Evolutionary conservation across 2,888 invertebrate genomes (phyloP).

Genomic region (Acanthosoma haemorrhoidale): DNA sequence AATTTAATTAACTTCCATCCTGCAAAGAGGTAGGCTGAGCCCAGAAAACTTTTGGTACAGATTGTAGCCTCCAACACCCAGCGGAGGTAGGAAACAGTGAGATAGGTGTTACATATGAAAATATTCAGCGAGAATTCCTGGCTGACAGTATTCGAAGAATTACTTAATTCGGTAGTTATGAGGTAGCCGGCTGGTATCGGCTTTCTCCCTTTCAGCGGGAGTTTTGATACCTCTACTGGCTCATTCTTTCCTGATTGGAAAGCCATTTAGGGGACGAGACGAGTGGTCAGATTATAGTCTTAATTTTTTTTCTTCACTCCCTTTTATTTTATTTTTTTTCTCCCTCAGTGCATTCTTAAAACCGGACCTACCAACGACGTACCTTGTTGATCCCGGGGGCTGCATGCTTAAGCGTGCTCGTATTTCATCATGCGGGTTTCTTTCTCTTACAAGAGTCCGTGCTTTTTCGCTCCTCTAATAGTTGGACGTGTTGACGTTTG

Average conservation of each 20-base stretch:
- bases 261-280: not conserved
- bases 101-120: too few relatives aligned
- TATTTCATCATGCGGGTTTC: not conserved
- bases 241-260: not conserved
- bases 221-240: conserved; percentile 1
- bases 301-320: too few relatives aligned
- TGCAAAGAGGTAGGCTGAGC: too few relatives aligned
- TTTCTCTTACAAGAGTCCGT: not conserved
- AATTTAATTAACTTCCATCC: too few relatives aligned
- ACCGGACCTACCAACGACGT: not conserved
- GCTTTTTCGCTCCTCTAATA: not conserved
- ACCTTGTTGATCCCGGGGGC: not conserved
- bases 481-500: conserved; percentile 5
- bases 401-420: conserved; percentile 3
- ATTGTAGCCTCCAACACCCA: too few relatives aligned
- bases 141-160: not conserved
- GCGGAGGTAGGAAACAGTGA: too few relatives aligned
- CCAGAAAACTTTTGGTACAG: too few relatives aligned
- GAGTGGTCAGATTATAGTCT: not conserved
- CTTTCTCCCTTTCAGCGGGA: conserved; percentile 11
- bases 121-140: too few relatives aligned
- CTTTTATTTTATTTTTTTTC: not conserved
- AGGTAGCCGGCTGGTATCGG: not conserved
- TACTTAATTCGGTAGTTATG: not conserved
- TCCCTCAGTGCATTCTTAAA: not conserved